A percentile compares a stretch with the other conserved stretches of the same genome.
These are phyloP conservation scores for Diglossa brunneiventris DNA, from an alignment of 2,113 vertebrate species.

Conservation along the genomic window DNA sequence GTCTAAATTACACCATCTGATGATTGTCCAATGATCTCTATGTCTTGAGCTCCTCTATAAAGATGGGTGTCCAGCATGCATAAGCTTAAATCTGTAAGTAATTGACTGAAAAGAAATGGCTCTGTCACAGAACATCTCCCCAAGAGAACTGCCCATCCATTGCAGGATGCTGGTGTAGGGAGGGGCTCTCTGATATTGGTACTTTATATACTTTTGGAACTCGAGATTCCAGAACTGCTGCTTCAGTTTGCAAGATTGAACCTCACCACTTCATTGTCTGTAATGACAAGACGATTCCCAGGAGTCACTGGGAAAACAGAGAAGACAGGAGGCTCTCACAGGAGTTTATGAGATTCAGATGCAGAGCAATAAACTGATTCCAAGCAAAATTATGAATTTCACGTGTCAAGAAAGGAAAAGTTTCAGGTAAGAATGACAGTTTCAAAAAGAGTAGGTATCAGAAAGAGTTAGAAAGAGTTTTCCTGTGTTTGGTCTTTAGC, in stretches of 20 bases:
- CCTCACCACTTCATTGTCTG: neutral
- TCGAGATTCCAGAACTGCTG: neutral
- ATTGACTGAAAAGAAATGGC: neutral
- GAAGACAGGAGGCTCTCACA: neutral
- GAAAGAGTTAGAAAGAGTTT: neutral
- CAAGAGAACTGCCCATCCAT: neutral
- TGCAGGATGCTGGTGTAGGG: neutral
- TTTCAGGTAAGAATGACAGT: neutral
- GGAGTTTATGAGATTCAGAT: neutral
- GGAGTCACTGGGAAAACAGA: neutral
- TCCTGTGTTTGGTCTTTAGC: neutral
- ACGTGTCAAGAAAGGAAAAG: neutral
- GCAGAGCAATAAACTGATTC: neutral
- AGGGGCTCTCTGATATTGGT: accelerated
- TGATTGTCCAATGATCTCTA: neutral
- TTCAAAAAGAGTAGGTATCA: neutral
- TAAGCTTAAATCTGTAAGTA: neutral
- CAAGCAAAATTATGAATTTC: neutral
- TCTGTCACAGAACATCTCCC: neutral
- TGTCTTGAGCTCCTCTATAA: neutral
- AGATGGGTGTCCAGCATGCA: neutral
- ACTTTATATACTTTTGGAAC: neutral
- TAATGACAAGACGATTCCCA: neutral
- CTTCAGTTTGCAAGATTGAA: neutral
- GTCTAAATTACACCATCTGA: neutral